Evolutionary conservation across 2,113 vertebrate species (phyloP).

Genomic region (Ibidorhyncha struthersii): DNA sequence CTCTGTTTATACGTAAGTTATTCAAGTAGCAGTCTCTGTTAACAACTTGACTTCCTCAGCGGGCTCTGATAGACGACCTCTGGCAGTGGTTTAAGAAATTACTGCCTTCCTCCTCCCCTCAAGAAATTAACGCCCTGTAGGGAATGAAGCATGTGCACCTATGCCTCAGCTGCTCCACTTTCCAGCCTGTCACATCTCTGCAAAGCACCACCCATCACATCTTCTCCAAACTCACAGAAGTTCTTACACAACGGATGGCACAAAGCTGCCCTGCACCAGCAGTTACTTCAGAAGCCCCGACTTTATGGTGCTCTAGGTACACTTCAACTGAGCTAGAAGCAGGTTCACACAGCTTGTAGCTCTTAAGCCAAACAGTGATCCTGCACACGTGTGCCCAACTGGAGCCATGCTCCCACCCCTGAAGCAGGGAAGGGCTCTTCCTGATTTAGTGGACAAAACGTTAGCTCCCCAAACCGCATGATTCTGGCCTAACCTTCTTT

Average conservation of each 20-base stretch:
- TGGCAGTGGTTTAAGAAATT: not conserved
- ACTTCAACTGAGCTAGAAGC: not conserved
- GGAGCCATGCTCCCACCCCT: not conserved
- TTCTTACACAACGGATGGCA: not conserved
- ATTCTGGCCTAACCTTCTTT: not conserved
- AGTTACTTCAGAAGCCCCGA: not conserved
- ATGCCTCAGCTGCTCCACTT: not conserved
- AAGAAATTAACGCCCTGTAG: not conserved
- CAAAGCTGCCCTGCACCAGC: not conserved
- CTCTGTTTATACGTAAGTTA: fast-evolving
- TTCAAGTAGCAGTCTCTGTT: not conserved
- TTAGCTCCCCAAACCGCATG: not conserved
- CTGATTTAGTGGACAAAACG: not conserved
- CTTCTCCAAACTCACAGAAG: not conserved
- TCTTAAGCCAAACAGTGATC: not conserved
- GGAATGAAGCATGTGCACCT: not conserved
- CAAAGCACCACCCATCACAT: not conserved
- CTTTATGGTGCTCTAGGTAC: not conserved
- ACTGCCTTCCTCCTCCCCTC: not conserved
- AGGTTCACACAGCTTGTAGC: not conserved
- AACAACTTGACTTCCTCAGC: not conserved
- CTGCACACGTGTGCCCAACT: not conserved
- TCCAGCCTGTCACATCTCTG: not conserved
- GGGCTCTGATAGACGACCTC: not conserved
- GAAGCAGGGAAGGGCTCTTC: not conserved